Evolutionary conservation across 2,797 vertebrate species (phyloP), one percentile per base, ranked within the genome.

Genomic region (Acanthiza pusilla): DNA sequence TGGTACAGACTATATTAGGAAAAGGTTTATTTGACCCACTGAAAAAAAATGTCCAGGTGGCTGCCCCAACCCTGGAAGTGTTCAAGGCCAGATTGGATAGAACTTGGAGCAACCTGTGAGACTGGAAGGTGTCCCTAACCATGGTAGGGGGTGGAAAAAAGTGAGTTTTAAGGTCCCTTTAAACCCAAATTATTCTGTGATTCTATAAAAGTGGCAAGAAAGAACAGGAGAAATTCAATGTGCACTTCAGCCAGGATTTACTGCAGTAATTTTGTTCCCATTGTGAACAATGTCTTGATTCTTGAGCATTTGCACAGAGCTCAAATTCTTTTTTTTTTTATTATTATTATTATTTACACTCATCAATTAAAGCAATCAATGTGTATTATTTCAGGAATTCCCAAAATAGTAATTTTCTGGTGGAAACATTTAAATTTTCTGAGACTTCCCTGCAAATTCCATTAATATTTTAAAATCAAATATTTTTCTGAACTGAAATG

Each of bases 241-340:
- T 40, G 10, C 8, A 40, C 5, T 54, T 54, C 63, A 73, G 2
- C 9, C 32, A 79, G 30, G 17, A n/a, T 26, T 23, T 2, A 15
- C 48, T 80, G 60, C 40, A 20, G 11, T 40, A 22, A 2, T 34
- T 72, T 78, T 63, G 7, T 36, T 7, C 16, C 12, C 11, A 29
- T 21, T 20, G 4, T 25, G 6, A 5, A 74, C 0, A 10, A 66
- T 11, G 0, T 45, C 20, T 53, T 32, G 13, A 48, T 2, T 32
- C 32, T 19, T 50, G 42, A 68, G 19, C 2, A 40, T 55, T 62
- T 43, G 8, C 16, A 13, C 9, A 74, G 16, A 83, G 51, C 15
- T 54, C 51, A 74, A 61, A 83, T 51, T 3, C 17, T 38, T 27
- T 47, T 63, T 26, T 20, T 40, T 51, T 38, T 47, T 80, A 3